Evolutionary conservation across 2,797 vertebrate genomes (phyloP).

Genomic region (Helarctos malayanus): DNA sequence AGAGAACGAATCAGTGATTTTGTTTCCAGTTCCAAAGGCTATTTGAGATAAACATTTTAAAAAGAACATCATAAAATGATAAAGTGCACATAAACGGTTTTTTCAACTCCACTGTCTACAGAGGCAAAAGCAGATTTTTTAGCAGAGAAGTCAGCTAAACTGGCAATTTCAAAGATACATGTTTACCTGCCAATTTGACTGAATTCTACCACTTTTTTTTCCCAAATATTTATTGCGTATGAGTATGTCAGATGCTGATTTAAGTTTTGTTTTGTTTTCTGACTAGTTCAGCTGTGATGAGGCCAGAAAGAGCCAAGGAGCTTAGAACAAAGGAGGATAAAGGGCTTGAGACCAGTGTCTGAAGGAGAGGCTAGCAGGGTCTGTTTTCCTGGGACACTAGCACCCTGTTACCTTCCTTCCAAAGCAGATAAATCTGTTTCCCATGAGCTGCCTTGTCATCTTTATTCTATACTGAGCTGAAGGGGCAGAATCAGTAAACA

Average conservation of each 20-base stretch:
- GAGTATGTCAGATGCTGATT: not conserved
- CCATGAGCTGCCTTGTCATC: not conserved
- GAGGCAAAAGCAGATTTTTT: not conserved
- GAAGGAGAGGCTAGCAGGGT: not conserved
- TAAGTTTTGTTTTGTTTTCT: not conserved
- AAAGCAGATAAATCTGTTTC: not conserved
- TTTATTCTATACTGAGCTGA: not conserved
- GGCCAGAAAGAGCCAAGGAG: not conserved
- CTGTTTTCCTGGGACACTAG: not conserved
- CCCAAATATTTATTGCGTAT: not conserved
- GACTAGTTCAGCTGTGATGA: not conserved
- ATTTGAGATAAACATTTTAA: slow-evolving; percentile 30
- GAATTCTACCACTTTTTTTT: not conserved
- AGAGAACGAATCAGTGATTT: slow-evolving; percentile 8
- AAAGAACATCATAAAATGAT: slow-evolving; percentile 51
- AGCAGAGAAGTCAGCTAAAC: not conserved
- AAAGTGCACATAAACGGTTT: not conserved
- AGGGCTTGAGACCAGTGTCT: not conserved
- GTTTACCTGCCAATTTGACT: not conserved
- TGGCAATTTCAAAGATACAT: not conserved
- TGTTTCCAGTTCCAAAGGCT: slow-evolving; percentile 33
- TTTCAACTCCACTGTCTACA: not conserved
- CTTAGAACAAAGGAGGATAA: slow-evolving; percentile 24
- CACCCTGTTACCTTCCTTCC: not conserved
- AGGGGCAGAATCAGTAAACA: not conserved